These are phyloP conservation scores for Columba livia DNA, from an alignment of 2,113 vertebrate genomes.

Conservation along the genomic window DNA sequence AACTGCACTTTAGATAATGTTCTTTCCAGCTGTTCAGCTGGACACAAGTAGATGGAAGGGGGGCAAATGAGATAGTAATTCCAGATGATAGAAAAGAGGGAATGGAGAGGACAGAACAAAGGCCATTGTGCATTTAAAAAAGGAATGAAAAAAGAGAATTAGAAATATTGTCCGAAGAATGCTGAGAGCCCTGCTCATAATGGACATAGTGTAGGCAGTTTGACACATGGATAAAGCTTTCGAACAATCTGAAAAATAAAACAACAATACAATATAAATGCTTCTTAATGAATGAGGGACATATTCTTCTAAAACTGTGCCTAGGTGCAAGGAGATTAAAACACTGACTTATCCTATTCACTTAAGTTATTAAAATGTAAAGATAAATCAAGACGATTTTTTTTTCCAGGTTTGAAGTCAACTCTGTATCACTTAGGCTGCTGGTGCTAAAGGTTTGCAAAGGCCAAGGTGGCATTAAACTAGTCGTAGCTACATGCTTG, in stretches of 20 bases:
- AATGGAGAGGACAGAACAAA: slow-evolving; percentile 37
- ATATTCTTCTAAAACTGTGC: background rate
- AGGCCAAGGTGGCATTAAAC: background rate
- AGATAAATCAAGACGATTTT: background rate
- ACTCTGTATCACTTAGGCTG: background rate
- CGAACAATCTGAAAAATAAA: slow-evolving; percentile 37
- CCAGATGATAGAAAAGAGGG: slow-evolving; percentile 50
- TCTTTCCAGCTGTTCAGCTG: slow-evolving; percentile 67
- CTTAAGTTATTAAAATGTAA: background rate
- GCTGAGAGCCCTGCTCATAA: background rate
- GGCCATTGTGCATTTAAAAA: slow-evolving; percentile 1
- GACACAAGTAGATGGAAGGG: slow-evolving; percentile 8
- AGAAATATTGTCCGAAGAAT: slow-evolving; percentile 12
- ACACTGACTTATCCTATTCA: background rate
- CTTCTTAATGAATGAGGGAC: background rate
- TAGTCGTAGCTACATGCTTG: background rate
- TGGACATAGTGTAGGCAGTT: background rate
- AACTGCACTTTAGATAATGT: slow-evolving; percentile 54
- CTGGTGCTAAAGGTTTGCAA: background rate
- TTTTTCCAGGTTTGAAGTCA: background rate
- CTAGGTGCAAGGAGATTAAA: background rate
- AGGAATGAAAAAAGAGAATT: slow-evolving; percentile 1
- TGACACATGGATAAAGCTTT: background rate
- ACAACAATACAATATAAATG: background rate
- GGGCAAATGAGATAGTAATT: slow-evolving; percentile 52